Conservation (phyloP, 2,113 vertebrate species). For the Mormoops blainvillei region DNA sequence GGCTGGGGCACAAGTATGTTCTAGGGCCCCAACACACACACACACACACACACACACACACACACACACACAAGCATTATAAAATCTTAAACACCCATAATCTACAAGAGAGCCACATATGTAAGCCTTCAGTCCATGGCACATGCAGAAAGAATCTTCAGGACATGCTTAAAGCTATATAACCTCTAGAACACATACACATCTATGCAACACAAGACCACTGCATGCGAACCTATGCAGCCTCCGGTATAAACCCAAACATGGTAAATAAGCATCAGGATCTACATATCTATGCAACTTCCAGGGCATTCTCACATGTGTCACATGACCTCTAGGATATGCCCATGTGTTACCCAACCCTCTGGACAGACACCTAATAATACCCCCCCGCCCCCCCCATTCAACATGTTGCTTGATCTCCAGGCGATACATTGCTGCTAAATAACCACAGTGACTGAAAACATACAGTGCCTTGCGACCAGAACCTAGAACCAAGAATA, state of each 20-base stretch:
- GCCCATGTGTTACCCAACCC: background rate
- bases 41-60: background rate
- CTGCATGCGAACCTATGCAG: background rate
- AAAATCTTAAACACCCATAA: background rate
- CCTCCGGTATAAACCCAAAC: constrained; percentile 3
- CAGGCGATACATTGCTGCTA: background rate
- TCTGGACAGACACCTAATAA: background rate
- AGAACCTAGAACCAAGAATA: background rate
- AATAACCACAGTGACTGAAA: background rate
- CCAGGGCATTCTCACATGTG: background rate
- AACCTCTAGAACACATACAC: background rate
- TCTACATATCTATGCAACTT: background rate
- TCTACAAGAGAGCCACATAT: background rate
- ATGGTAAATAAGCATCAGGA: background rate
- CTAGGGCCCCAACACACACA: background rate
- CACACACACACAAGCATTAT: too few relatives aligned
- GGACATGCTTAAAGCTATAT: background rate
- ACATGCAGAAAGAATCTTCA: background rate
- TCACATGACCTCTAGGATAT: background rate
- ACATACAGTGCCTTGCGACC: background rate
- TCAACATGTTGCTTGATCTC: background rate
- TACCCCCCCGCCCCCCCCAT: too few relatives aligned
- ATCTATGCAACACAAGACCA: background rate
- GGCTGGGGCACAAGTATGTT: background rate
- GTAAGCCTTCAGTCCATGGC: background rate